phyloP scores from a whole-genome alignment of 2,888 invertebrate species.

The Torymus texanus region DNA sequence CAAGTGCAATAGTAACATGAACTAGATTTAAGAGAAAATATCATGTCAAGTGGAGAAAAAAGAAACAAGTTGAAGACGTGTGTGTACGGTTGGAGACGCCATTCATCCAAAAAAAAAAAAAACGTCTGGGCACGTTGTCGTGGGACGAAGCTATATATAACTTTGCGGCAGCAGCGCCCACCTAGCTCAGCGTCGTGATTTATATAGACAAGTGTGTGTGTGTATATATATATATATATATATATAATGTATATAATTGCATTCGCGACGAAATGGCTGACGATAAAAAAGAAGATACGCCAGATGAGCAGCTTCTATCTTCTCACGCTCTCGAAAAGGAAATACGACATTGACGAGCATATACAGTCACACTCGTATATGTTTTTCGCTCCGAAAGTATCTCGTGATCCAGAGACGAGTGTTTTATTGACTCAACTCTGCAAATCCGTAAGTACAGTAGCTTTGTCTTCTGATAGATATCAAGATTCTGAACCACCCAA shows the following conservation, averaged over 20 bases:
- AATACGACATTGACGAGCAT: conserved; percentile 1
- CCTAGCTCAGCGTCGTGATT: conserved; percentile 30
- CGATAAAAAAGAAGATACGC: conserved; percentile 19
- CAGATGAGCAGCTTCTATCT: conserved; percentile 38
- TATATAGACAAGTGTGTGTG: conserved; percentile 2
- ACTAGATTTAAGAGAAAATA: background rate
- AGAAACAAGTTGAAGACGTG: conserved; percentile 8
- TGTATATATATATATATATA: too few relatives aligned
- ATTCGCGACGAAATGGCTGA: conserved; percentile 27
- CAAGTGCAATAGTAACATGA: too few relatives aligned
- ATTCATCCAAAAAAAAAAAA: conserved; percentile 31
- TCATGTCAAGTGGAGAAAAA: background rate
- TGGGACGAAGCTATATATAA: conserved; percentile 13
- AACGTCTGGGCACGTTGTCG: conserved; percentile 7
- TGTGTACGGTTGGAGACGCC: conserved; percentile 16
- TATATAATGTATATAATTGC: background rate
- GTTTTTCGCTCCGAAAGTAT: conserved; percentile 7
- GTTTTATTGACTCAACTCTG: background rate
- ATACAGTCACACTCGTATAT: too few relatives aligned
- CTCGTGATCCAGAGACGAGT: conserved; percentile 4
- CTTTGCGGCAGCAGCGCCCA: conserved; percentile 17
- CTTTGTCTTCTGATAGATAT: conserved; percentile 4
- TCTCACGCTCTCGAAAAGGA: conserved; percentile 5
- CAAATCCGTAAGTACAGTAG: conserved; percentile 9
- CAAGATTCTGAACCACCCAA: background rate